Evolutionary conservation across 2,113 vertebrate genomes (phyloP).

Genomic region (Cyprinus carpio): DNA sequence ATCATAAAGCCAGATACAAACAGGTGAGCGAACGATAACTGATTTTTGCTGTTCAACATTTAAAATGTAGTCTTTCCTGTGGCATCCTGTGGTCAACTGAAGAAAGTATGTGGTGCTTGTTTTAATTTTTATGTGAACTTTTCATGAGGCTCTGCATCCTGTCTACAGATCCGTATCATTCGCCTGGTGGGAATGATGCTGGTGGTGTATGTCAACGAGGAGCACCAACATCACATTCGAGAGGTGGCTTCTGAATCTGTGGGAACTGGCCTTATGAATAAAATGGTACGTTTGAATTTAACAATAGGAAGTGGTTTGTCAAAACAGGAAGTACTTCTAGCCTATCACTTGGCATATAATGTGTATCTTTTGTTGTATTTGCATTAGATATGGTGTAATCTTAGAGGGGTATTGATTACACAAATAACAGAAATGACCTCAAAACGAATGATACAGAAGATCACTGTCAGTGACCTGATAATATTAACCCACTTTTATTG

Average conservation of each 20-base stretch:
- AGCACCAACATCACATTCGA: slow-evolving; percentile 78
- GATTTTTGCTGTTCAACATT: too few relatives aligned
- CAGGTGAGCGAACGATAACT: too few relatives aligned
- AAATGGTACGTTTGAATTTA: slow-evolving; percentile 84
- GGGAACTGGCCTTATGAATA: slow-evolving; percentile 95
- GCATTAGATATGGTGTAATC: not conserved
- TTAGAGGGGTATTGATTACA: not conserved
- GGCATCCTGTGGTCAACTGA: not conserved
- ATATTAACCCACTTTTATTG: not conserved
- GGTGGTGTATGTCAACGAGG: slow-evolving; percentile 85
- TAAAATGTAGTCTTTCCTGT: too few relatives aligned
- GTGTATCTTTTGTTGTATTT: not conserved
- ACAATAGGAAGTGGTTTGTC: slow-evolving; percentile 14
- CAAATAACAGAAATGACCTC: not conserved
- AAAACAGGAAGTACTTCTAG: not conserved
- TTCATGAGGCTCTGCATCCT: not conserved
- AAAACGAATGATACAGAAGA: not conserved
- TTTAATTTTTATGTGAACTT: not conserved
- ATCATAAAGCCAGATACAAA: too few relatives aligned
- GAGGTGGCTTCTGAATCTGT: slow-evolving; percentile 86
- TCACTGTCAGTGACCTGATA: not conserved
- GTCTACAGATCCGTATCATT: slow-evolving; percentile 82
- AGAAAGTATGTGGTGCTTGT: not conserved
- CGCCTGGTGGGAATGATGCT: slow-evolving; percentile 98
- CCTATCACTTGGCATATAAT: not conserved